Evolutionary conservation across 2,888 invertebrate species (phyloP).

Genomic region (Leptarthrus brevirostris): DNA sequence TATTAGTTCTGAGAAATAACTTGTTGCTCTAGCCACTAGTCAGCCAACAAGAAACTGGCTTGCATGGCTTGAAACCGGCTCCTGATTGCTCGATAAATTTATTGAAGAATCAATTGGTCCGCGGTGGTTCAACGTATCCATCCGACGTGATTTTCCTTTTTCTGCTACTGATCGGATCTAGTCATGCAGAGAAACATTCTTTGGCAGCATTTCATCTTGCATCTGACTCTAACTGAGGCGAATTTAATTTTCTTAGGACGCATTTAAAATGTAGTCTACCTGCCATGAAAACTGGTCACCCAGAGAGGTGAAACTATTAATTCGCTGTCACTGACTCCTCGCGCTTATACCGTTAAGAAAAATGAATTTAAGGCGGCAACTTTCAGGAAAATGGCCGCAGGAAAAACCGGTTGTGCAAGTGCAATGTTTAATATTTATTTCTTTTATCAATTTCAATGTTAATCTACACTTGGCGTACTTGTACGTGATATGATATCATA

Average conservation of each 20-base stretch:
- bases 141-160: slow-evolving; percentile 11
- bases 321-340: slow-evolving; percentile 29
- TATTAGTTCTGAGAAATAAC: slow-evolving; percentile 30
- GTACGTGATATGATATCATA: neutral
- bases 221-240: slow-evolving; percentile 7
- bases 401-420: slow-evolving; percentile 36
- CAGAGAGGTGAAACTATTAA: slow-evolving; percentile 18
- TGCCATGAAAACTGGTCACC: neutral
- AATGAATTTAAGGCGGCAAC: slow-evolving; percentile 12
- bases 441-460: neutral
- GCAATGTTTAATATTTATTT: neutral
- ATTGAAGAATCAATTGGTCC: slow-evolving; percentile 25
- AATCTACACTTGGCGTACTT: neutral
- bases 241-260: neutral
- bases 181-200: neutral
- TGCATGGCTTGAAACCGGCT: slow-evolving; percentile 22
- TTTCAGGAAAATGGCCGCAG: slow-evolving; percentile 30
- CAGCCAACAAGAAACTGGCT: neutral
- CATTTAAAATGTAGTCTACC: neutral
- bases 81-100: slow-evolving; percentile 9
- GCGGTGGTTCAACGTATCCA: slow-evolving; percentile 17
- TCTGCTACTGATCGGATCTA: neutral
- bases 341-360: slow-evolving; percentile 21
- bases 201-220: neutral
- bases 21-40: slow-evolving; percentile 8